Base-by-base conservation (phyloP, 2,888 invertebrate species). In the Carpatolechia fugitivella region DNA sequence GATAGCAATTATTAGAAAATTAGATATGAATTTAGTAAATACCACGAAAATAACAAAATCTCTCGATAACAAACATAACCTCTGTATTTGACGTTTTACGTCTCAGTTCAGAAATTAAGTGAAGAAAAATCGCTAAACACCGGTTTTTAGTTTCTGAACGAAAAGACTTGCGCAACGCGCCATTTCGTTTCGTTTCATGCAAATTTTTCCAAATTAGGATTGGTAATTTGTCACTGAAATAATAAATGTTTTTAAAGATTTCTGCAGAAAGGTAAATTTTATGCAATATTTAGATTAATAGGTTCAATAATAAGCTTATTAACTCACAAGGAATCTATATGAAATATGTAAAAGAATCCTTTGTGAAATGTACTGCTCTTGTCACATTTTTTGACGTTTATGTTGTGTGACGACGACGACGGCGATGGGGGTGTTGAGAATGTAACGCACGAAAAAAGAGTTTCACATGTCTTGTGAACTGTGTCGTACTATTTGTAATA, bases 401-500 rank as follows among this genome's bases (percentile, higher is more conserved):
- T 66, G 62, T 65, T 62, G 24, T 24, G 24, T 24, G 24, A n/a
- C n/a, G n/a, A n/a, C 70, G 66, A 70, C 71, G 69, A 76, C 64
- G 68, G 61, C 64, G 60, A 72, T 71, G 71, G 77, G 76, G 79
- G 76, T 76, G 80, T 75, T 76, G 71, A 64, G 76, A 57, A 67
- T 56, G 62, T 60, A 59, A 59, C 65, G 70, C 20, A 56, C 60
- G 62, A 59, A 62, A 61, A 61, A 61, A 61, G 54, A n/a, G 57
- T 60, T 64, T 59, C 51, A 52, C 36, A 24, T 38, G 38, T 46
- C 55, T 31, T 59, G 52, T 55, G 59, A 56, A 57, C 48, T 54
- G 61, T 55, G 56, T 52, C 60, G 18, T 29, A 36, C 18, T 24
- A 14, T 50, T 14, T 13, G 58, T 64, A 61, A 61, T 66, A 67